Evolutionary conservation across 92 coral and sea anemone genomes (phyloP).

Genomic region (Porites rus): DNA sequence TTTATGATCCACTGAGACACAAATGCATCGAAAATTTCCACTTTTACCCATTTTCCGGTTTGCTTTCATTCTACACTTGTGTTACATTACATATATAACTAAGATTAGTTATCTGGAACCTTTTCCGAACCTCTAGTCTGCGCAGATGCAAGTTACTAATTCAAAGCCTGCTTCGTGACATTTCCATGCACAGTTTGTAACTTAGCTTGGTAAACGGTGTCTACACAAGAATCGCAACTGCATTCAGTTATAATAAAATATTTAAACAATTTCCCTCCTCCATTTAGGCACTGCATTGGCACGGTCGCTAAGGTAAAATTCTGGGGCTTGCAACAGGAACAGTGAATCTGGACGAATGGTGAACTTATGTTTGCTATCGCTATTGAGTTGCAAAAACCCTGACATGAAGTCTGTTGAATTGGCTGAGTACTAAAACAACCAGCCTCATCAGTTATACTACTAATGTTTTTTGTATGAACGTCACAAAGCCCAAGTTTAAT

Average conservation of each 20-base stretch:
- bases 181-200: slow-evolving; percentile 16
- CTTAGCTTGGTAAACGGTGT: slow-evolving; percentile 35
- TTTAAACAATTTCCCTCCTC: slow-evolving; percentile 54
- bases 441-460: slow-evolving; percentile 38
- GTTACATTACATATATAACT: background rate
- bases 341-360: slow-evolving; percentile 51
- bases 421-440: slow-evolving; percentile 59
- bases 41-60: too few species aligned
- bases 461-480: slow-evolving; percentile 23
- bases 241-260: slow-evolving; percentile 74
- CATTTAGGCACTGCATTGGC: slow-evolving; percentile 74
- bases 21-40: too few species aligned
- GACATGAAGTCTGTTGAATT: slow-evolving; percentile 66
- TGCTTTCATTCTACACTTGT: background rate
- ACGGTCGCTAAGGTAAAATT: slow-evolving; percentile 45
- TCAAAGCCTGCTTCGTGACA: background rate
- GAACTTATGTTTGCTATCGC: slow-evolving; percentile 58
- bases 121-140: background rate
- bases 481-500: slow-evolving; percentile 23
- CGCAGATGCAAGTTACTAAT: background rate
- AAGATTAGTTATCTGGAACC: background rate
- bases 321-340: slow-evolving; percentile 85
- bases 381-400: slow-evolving; percentile 68
- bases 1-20: too few species aligned
- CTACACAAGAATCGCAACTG: slow-evolving; percentile 71